Base-by-base conservation (phyloP, 2,888 invertebrate species). In the Pammene fasciana region DNA sequence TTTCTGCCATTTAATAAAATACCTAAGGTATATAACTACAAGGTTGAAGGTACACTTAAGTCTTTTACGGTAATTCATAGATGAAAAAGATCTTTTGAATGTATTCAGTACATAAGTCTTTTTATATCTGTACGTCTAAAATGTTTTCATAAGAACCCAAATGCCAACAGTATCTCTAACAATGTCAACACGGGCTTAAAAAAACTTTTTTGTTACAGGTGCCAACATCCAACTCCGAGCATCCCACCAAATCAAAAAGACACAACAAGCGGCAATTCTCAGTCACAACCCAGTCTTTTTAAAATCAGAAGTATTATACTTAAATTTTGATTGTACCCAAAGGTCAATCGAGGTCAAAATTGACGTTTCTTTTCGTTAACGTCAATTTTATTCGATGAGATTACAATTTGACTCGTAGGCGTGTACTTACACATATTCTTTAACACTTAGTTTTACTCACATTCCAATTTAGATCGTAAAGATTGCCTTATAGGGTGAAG, bases 351-450 rank as follows among this genome's bases (percentile, higher is more conserved):
- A 75, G 79, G 78, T 79, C 71, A 74, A 56, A 65, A 61, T 59
- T 71, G 62, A 66, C 70, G 60, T 64, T 50, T 36, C 68, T 45
- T 70, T 72, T 77, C 75, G 76, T 79, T 75, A 76, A 76, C 84
- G 81, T 84, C 88, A 89, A 89, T 90, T 90, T 88, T 84, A 78
- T 85, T 77, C 81, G 86, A 89, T 90, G 89, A 90, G 83, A 85
- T 81, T 85, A 78, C 84, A 82, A 83, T 85, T 85, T 76, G 61
- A 65, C 45, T 56, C 38, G 62, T 65, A 65, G 60, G 68, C 65
- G 71, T 65, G 64, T 71, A 65, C 68, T 71, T 38, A 71, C 56
- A 67, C 56, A 26, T 60, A 55, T 59, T 59, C 16, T 68, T 18
- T 45, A 43, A 65, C 59, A 59, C 57, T 43, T 48, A 48, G 16